These are phyloP conservation scores for Phrynocephalus guinanensis DNA, from an alignment of 2,797 vertebrate genomes.

Conservation along the genomic window DNA sequence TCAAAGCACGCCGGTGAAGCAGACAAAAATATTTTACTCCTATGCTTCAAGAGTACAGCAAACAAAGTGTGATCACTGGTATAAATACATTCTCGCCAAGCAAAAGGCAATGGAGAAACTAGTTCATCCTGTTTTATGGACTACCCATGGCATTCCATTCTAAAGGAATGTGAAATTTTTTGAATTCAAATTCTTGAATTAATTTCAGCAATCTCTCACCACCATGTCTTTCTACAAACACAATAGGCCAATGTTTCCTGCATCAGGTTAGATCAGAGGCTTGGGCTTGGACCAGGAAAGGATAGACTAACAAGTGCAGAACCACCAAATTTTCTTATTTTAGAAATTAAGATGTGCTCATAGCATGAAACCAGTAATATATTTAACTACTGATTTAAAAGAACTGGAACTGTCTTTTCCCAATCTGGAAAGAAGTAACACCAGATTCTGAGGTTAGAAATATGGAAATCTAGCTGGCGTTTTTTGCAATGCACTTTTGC, in stretches of 20 bases:
- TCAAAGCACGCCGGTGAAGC: conserved; percentile 5
- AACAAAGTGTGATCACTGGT: not conserved
- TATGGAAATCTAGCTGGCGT: not conserved
- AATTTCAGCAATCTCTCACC: not conserved
- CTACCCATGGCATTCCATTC: not conserved
- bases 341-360: not conserved
- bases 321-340: not conserved
- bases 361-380: not conserved
- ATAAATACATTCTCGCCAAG: not conserved
- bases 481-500: not conserved
- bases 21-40: not conserved
- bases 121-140: not conserved
- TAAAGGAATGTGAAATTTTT: not conserved
- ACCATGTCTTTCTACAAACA: not conserved
- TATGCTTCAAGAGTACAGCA: not conserved
- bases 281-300: not conserved
- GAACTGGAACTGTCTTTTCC: not conserved
- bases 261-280: not conserved
- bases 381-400: not conserved
- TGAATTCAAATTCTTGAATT: not conserved
- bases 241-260: not conserved
- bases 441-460: not conserved
- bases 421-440: not conserved
- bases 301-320: not conserved
- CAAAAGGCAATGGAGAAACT: not conserved